Evolutionary conservation across 1,140 invertebrate genomes (phyloP).

Genomic region (Brachionus paranguensis): DNA sequence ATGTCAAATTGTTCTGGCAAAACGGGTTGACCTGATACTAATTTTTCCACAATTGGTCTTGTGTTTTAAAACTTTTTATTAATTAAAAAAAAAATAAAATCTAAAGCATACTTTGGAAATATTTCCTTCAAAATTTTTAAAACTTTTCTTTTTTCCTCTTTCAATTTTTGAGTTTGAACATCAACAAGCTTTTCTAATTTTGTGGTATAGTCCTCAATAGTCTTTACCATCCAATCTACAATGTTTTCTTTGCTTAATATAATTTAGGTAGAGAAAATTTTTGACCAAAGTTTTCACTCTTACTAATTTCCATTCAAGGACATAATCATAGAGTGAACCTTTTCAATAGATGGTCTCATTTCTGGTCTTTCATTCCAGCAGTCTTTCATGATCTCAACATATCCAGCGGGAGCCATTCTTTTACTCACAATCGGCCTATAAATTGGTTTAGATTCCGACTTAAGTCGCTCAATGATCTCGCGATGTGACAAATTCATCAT

Average conservation of each 20-base stretch:
- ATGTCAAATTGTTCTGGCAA: conserved; percentile 79
- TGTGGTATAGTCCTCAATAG: conserved; percentile 87
- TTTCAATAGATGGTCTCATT: conserved; percentile 76
- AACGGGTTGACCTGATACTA: conserved; percentile 75
- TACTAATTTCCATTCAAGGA: conserved; percentile 75
- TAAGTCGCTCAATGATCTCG: conserved; percentile 82
- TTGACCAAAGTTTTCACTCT: not conserved
- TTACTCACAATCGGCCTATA: conserved; percentile 87
- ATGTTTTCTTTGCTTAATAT: conserved; percentile 75
- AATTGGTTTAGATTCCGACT: conserved; percentile 72
- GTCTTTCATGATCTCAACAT: conserved; percentile 80
- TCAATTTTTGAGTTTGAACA: conserved; percentile 77
- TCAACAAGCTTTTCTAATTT: conserved; percentile 83
- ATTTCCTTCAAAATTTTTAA: conserved; percentile 82
- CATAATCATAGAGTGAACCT: conserved; percentile 75
- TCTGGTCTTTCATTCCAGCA: conserved; percentile 73
- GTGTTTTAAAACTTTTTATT: not conserved
- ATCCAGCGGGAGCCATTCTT: conserved; percentile 81
- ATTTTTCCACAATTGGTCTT: conserved; percentile 77
- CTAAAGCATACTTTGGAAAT: conserved; percentile 68
- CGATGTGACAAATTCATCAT: conserved; percentile 77
- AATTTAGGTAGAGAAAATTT: not conserved
- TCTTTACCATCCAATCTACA: conserved; percentile 89
- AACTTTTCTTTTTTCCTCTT: conserved; percentile 86
- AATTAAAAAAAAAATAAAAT: not conserved